Evolutionary conservation across 2,113 vertebrate species (phyloP), one percentile per base, ranked within the genome.

Genomic region (Pampusana beccarii): DNA sequence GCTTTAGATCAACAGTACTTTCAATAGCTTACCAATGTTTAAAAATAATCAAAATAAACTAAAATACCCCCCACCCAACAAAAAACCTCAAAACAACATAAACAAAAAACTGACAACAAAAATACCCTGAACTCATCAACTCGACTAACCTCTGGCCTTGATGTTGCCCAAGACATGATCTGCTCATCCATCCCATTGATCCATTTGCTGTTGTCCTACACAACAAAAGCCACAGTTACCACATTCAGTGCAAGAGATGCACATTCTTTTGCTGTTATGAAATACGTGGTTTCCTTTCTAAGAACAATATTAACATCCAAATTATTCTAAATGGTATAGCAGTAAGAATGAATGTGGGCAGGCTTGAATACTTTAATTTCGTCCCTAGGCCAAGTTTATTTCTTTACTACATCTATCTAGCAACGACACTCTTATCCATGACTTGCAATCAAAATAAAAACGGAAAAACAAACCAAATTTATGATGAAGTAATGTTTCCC

Each of bases 131-230:
- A 33, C 6, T 46, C 21, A 36, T 8, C 19, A 34, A 9, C 25
- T 90, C 86, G 36, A 97, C 98, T 96, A 81, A 99, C 99, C 98
- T 99, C 99, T 58, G 99, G 99, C 96, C 98, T 98, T 16, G 98
- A 99, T 0, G 99, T 99, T 93, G 99, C 99, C 99, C 99, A 99
- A 34, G 99, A 99, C 99, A 99, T 99, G 94, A 99, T 99, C 96
- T 99, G 99, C 60, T 99, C 99, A 92, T 99, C 99, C 98, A 99
- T 98, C 31, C 99, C 99, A 94, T 98, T 98, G n/a, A 98, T 98
- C 99, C 99, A 99, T 88, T 99, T 99, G 86, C 98, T 99, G 95
- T 99, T 99, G 97, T 99, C 99, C 99, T 99, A 95, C 31, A 97
- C 69, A 92, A 94, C 67, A 83, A 88, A 81, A 69, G 42, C 21